Conservation (phyloP, 2,888 invertebrate genomes). For the Philhelius pedissequus region DNA sequence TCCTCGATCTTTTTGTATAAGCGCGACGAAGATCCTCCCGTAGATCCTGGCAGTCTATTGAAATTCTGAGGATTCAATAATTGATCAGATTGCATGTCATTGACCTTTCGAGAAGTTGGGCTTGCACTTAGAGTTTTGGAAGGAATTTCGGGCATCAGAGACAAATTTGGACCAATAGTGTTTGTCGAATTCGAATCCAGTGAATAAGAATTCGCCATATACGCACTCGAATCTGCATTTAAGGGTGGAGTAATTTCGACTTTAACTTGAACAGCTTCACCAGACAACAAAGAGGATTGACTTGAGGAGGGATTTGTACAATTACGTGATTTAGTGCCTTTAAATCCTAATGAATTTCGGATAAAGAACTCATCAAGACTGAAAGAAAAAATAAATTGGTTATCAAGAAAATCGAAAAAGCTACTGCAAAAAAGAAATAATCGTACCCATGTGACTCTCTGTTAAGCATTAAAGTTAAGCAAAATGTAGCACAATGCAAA, state of each 20-base stretch:
- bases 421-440: neutral
- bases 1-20: constrained; percentile 79
- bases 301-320: constrained; percentile 78
- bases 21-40: constrained; percentile 77
- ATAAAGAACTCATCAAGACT: constrained; percentile 84
- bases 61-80: constrained; percentile 77
- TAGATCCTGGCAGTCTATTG: constrained; percentile 76
- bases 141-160: constrained; percentile 75
- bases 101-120: constrained; percentile 76
- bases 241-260: constrained; percentile 79
- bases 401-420: neutral
- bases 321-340: constrained; percentile 76
- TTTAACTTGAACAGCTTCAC: constrained; percentile 78
- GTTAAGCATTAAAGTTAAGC: constrained; percentile 31
- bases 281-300: constrained; percentile 78
- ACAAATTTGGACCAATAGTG: constrained; percentile 76
- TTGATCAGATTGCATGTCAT: constrained; percentile 77
- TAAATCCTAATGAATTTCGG: constrained; percentile 78
- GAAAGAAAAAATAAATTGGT: constrained; percentile 27
- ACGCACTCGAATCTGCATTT: constrained; percentile 74
- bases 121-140: constrained; percentile 75
- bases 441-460: constrained; percentile 86
- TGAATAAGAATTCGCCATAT: constrained; percentile 77
- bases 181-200: constrained; percentile 78
- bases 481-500: neutral